These are phyloP conservation scores for Kryphioiulus occultus DNA, from an alignment of 2,888 invertebrate genomes.

Conservation along the genomic window DNA sequence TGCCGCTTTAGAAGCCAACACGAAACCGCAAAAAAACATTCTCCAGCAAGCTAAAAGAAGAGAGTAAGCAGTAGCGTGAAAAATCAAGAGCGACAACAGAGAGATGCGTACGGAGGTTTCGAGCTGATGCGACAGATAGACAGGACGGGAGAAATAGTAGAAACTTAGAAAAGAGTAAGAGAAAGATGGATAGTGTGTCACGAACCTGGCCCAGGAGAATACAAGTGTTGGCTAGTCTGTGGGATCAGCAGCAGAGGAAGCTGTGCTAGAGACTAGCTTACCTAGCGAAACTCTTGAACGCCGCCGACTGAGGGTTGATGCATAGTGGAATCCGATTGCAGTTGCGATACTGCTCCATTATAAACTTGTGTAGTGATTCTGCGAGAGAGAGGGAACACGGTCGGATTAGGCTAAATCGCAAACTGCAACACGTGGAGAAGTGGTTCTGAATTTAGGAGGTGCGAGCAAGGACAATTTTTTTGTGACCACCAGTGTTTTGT, in stretches of 20 bases:
- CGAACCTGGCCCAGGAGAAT: slow-evolving; percentile 51
- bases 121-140: background rate
- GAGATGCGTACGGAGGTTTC: too few species aligned
- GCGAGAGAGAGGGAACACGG: slow-evolving; percentile 63
- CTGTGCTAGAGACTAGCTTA: slow-evolving; percentile 65
- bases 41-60: background rate
- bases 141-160: background rate
- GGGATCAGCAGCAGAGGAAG: slow-evolving; percentile 30
- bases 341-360: slow-evolving; percentile 89
- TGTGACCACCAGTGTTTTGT: too few species aligned
- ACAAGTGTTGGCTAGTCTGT: slow-evolving; percentile 50
- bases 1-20: too few species aligned
- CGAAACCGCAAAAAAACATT: background rate
- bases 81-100: background rate
- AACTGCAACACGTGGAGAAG: too few species aligned
- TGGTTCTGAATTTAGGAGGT: too few species aligned
- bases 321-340: slow-evolving; percentile 96
- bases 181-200: slow-evolving; percentile 42
- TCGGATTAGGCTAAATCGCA: background rate
- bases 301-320: slow-evolving; percentile 99
- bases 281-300: slow-evolving; percentile 99
- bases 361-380: slow-evolving; percentile 99
- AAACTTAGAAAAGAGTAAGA: slow-evolving; percentile 20
- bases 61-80: background rate
- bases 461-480: too few species aligned